Base-by-base conservation (phyloP, 2,888 invertebrate genomes). In the Theretra japonica region DNA sequence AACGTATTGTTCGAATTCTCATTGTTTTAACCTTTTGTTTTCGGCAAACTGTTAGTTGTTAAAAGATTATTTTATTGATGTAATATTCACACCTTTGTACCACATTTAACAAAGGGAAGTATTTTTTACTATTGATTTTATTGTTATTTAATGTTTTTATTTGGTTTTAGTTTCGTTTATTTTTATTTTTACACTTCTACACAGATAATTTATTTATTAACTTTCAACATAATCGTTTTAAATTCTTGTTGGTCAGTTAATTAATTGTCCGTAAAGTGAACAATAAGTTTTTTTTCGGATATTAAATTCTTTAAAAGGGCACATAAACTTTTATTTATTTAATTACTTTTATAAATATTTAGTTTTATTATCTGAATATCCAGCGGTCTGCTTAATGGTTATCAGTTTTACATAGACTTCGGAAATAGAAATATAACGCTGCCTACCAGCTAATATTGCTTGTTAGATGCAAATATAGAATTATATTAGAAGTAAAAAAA, bases 11-110 rank as follows among this genome's bases (percentile, higher is more conserved):
- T 65, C 23, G 17, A 7, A 0, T 23, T 23, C 21, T 15, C 41
- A 65, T 41, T 65, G 41, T 65, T 23, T 65, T 8, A 33, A 19
- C 5, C 62, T 41, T 65, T 65, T 65, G 65, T 65, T 65, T 65
- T 48, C 65, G 41, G 65, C 65, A 23, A 65, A 23, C 23, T 48
- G 23, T 48, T 41, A 48, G 65, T 65, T 65, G 33, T 33, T 7
- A 62, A 59, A 25, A 19, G 30, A 30, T 60, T 21, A 48, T 48
- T 48, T 48, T 41, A 21, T 48, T 23, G 33, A 58, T 11, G 17
- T 25, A 23, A 58, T 8, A 2, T 62, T 33, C 33, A 48, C 41
- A 41, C 48, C 23, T 23, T 62, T 41, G 60, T 65, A 23, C 8
- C 17, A 23, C 41, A 17, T 65, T 65, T 65, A 41, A 65, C 65